Conservation (phyloP, 2,797 vertebrate genomes). For the Sebastiscus tertius region DNA sequence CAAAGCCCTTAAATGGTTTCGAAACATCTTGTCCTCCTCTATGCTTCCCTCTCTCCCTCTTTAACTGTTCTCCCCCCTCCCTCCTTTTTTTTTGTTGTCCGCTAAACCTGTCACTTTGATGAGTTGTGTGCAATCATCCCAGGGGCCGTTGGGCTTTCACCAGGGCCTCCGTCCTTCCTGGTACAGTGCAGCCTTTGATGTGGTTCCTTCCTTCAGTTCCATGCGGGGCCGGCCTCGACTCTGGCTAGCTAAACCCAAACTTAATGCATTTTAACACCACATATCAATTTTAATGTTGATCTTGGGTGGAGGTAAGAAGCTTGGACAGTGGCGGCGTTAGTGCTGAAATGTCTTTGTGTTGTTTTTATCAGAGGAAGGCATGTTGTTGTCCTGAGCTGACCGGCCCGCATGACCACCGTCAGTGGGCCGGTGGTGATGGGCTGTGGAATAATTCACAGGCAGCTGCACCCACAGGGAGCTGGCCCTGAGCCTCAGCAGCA, state of each 20-base stretch:
- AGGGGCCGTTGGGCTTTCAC: slow-evolving; percentile 58
- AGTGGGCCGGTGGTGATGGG: neutral
- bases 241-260: slow-evolving; percentile 19
- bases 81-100: slow-evolving; percentile 28
- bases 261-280: slow-evolving; percentile 1
- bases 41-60: slow-evolving; percentile 8
- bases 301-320: neutral
- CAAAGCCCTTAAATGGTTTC: slow-evolving; percentile 26
- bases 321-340: neutral
- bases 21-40: slow-evolving; percentile 23
- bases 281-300: slow-evolving; percentile 1
- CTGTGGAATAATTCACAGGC: slow-evolving; percentile 9
- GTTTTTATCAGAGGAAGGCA: slow-evolving; percentile 35
- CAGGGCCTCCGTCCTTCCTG: slow-evolving; percentile 65
- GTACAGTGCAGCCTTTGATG: slow-evolving; percentile 68
- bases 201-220: slow-evolving; percentile 52
- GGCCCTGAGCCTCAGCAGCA: neutral
- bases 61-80: neutral
- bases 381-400: slow-evolving; percentile 25
- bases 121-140: slow-evolving; percentile 70
- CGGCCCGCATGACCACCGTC: neutral
- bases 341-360: slow-evolving; percentile 5
- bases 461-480: neutral
- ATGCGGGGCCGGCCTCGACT: slow-evolving; percentile 13
- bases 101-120: slow-evolving; percentile 73